Evolutionary conservation across 2,797 vertebrate genomes (phyloP), one percentile per base, ranked within the genome.

Genomic region (Coregonus suidteri): DNA sequence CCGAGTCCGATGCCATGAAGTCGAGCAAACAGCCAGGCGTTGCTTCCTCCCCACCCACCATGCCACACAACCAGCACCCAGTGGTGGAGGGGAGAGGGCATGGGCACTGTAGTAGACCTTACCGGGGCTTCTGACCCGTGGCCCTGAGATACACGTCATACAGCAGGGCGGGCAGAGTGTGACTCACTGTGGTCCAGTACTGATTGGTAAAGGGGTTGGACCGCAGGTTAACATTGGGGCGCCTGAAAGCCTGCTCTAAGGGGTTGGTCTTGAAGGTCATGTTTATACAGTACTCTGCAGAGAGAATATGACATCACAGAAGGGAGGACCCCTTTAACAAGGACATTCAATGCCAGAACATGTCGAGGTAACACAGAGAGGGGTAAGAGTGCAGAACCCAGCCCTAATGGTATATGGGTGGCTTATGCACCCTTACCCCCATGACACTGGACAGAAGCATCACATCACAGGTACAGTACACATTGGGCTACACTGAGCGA

Each of bases 91-190:
- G 51, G 54, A 72, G 76, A 62, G 84, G 82, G 84, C 86, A 89
- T 72, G 81, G 91, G 91, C 85, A 85, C 88, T 90, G 86, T 91
- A 88, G 90, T 86, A 88, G 30, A 93, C 93, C 97, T 99, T 99
- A 99, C 97, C 97, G 80, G 93, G 96, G 95, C 91, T 96, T 93
- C 92, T 89, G 95, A 95, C 97, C 97, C 88, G 91, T 93, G 94
- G 98, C 94, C 93, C 88, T 94, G 91, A 97, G 94, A 92, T 93
- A 93, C 92, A 94, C 90, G 92, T 98, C 96, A 88, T 83, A 86
- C 85, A 94, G 94, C 93, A 97, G 94, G 73, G 96, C 96, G 74
- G 94, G 90, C 59, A 95, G 75, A 88, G 90, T 94, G 93, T 96
- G 88, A 93, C 79, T 93, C 91, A 96, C 94, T 85, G 95, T 87